These are phyloP conservation scores for Agapostemon virescens DNA, from an alignment of 2,888 invertebrate species.

Conservation along the genomic window DNA sequence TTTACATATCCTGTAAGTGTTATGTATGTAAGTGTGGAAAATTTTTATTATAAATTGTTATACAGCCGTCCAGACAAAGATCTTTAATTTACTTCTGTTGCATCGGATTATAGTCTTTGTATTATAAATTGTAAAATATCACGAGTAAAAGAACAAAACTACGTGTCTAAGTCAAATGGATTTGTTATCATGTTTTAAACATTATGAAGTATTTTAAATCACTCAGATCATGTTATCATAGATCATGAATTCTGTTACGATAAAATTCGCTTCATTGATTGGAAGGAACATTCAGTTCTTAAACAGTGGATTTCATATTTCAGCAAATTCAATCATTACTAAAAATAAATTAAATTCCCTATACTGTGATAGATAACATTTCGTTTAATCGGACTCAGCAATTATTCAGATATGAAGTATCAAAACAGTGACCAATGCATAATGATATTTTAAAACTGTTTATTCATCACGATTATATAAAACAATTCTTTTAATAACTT, in stretches of 20 bases:
- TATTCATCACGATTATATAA: constrained; percentile 36
- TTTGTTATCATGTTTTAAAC: neutral
- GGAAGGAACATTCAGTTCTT: no score
- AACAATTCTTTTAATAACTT: constrained; percentile 39
- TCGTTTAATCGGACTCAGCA: no score
- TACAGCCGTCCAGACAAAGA: constrained; percentile 28
- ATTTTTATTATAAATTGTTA: constrained; percentile 19
- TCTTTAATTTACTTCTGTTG: constrained; percentile 30
- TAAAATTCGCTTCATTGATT: no score
- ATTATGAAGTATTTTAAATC: no score
- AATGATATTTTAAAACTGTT: constrained; percentile 24
- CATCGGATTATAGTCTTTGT: constrained; percentile 28
- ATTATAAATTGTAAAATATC: constrained; percentile 46
- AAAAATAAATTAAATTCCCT: no score
- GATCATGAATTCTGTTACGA: no score
- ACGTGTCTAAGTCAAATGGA: constrained; percentile 4
- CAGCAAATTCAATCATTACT: no score
- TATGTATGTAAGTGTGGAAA: neutral
- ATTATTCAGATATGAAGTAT: no score
- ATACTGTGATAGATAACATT: no score
- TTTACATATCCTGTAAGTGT: constrained; percentile 26
- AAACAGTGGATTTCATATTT: no score
- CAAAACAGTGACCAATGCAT: neutral
- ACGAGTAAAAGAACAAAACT: constrained; percentile 29
- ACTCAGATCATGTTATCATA: no score